These are phyloP conservation scores for Euzophera pinguis DNA, from an alignment of 2,888 invertebrate species.

Conservation along the genomic window DNA sequence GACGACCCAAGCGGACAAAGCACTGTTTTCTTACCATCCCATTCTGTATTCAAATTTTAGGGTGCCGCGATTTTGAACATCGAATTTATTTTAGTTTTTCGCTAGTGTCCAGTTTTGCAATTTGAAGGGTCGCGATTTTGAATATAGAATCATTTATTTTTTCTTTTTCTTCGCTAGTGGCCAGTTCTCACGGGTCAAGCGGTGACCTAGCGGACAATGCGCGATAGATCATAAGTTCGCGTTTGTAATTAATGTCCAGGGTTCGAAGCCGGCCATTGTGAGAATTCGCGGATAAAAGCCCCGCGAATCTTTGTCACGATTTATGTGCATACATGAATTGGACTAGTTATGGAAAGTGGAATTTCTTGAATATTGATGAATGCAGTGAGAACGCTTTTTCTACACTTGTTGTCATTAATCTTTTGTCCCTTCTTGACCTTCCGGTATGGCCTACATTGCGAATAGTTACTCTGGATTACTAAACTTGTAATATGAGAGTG, in stretches of 20 bases:
- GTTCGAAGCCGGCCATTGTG: conserved; percentile 50
- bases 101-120: conserved; percentile 61
- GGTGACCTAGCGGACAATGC: conserved; percentile 68
- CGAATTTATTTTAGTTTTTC: conserved; percentile 42
- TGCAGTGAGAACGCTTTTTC: conserved; percentile 22
- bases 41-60: conserved; percentile 77
- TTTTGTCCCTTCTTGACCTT: conserved; percentile 55
- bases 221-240: conserved; percentile 53
- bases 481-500: not conserved
- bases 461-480: not conserved
- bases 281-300: conserved; percentile 61
- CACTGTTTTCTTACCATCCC: conserved; percentile 65
- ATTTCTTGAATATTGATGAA: conserved; percentile 75
- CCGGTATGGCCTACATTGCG: conserved; percentile 33
- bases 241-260: conserved; percentile 74
- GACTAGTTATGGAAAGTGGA: conserved; percentile 63
- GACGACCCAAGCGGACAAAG: conserved; percentile 46
- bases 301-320: conserved; percentile 52
- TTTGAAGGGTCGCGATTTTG: conserved; percentile 71
- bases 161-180: conserved; percentile 37
- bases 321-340: conserved; percentile 50
- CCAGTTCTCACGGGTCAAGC: conserved; percentile 77
- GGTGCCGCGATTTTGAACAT: conserved; percentile 63
- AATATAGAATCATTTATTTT: conserved; percentile 48
- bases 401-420: conserved; percentile 63